Evolutionary conservation across 2,888 invertebrate genomes (phyloP).

Genomic region (Micoletzkya japonica): DNA sequence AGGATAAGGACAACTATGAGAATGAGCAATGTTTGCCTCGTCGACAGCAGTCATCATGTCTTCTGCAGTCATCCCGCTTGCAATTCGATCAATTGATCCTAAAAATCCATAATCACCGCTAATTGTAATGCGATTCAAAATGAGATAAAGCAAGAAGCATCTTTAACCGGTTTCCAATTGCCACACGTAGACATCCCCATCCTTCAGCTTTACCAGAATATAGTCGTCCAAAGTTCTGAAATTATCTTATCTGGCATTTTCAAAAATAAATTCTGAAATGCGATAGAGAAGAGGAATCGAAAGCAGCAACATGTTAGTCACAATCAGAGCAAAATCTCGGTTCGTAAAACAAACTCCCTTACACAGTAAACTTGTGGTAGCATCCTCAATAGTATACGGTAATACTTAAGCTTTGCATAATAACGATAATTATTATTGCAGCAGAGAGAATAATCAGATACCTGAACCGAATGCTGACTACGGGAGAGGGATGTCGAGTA

Average conservation of each 20-base stretch:
- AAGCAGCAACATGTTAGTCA: no score
- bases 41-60: constrained; percentile 27
- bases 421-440: no score
- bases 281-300: no score
- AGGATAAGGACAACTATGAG: no score
- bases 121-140: not conserved
- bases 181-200: constrained; percentile 98
- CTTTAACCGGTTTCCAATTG: constrained; percentile 91
- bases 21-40: no score
- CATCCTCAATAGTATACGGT: no score
- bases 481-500: constrained; percentile 89
- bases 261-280: not conserved
- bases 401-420: no score
- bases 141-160: not conserved
- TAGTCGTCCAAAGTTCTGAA: constrained; percentile 86
- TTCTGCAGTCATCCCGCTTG: constrained; percentile 25
- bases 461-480: constrained; percentile 71
- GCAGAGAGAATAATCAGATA: no score
- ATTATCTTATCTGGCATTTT: no score
- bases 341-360: no score
- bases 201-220: constrained; percentile 92
- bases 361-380: no score
- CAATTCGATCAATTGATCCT: constrained; percentile 19
- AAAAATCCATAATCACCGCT: not conserved
- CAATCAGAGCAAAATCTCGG: no score